Conservation (phyloP, 2,113 vertebrate species). For the Nannospalax galili region DNA sequence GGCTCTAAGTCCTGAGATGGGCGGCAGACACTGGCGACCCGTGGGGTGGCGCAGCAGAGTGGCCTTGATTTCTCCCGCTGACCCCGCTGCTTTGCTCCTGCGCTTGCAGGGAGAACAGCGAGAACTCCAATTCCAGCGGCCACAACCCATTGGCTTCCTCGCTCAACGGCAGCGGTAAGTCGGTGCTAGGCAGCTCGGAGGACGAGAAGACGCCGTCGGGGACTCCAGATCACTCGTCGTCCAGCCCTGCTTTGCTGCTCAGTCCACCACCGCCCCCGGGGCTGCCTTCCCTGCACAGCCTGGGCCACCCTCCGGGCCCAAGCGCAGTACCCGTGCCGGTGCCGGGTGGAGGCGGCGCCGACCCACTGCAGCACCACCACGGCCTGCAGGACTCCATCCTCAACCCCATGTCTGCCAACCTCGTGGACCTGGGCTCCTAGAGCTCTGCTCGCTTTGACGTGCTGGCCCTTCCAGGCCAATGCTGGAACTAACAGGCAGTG, state of each 20-base stretch:
- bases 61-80: conserved; percentile 33
- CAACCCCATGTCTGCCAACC: conserved; percentile 98
- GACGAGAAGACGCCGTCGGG: conserved; percentile 98
- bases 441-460: conserved; percentile 20
- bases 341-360: conserved; percentile 86
- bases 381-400: conserved; percentile 98
- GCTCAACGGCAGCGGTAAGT: conserved; percentile 96
- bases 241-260: conserved; percentile 95
- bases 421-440: conserved; percentile 99
- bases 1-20: not conserved
- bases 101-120: conserved; percentile 96
- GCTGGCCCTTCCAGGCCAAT: too few relatives aligned
- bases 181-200: conserved; percentile 98
- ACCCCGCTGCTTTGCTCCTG: conserved; percentile 77
- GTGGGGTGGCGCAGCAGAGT: not conserved
- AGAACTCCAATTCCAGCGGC: conserved; percentile 97
- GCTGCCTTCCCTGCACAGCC: conserved; percentile 93
- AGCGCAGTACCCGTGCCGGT: conserved; percentile 97
- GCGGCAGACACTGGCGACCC: not conserved
- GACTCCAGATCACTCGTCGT: conserved; percentile 96
- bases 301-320: conserved; percentile 96
- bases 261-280: conserved; percentile 90
- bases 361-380: conserved; percentile 95
- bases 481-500: not conserved
- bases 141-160: conserved; percentile 96